Base-by-base conservation (phyloP, 2,888 invertebrate species). In the Sesia bembeciformis region DNA sequence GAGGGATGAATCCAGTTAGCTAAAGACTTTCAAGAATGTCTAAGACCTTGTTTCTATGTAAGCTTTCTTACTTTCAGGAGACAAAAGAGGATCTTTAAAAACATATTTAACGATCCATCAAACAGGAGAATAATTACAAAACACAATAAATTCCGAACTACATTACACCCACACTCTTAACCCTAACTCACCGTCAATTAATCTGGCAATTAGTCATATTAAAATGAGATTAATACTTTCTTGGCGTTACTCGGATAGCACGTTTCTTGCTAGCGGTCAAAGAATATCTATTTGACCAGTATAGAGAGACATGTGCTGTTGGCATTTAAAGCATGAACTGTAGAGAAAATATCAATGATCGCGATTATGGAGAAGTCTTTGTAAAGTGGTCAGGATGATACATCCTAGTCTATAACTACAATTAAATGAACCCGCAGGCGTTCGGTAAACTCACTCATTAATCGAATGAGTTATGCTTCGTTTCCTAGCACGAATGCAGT, bases 381-480 rank as follows among this genome's bases (percentile, higher is more conserved):
- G 40, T 65, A 62, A 57, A 68, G 3, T 70, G 68, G 65, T 52
- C 39, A 57, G 52, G 43, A 53, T 52, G 49, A 53, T 57, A 57
- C 58, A 52, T 52, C 54, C 56, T 54, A 54, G 53, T 57, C 54
- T 61, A 56, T 63, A 63, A 70, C 66, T 62, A 67, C 68, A 74
- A 74, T 77, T 78, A 76, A 72, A 72, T 64, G 62, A 61, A 65
- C 86, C 88, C 85, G 84, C 88, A 86, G 84, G 67, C 70, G 59
- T 67, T 65, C 62, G 63, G 70, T 69, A 68, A 74, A 67, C 67
- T 61, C 64, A 61, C 60, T 59, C 56, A 67, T 81, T 84, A 87
- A 88, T 84, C 81, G 76, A 86, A 87, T 88, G 84, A 87, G 86
- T 84, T 86, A 86, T 81, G 87, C 79, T 78, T 84, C 75, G 82